phyloP scores from a whole-genome alignment of 2,113 vertebrate species.

The Pampusana beccarii region DNA sequence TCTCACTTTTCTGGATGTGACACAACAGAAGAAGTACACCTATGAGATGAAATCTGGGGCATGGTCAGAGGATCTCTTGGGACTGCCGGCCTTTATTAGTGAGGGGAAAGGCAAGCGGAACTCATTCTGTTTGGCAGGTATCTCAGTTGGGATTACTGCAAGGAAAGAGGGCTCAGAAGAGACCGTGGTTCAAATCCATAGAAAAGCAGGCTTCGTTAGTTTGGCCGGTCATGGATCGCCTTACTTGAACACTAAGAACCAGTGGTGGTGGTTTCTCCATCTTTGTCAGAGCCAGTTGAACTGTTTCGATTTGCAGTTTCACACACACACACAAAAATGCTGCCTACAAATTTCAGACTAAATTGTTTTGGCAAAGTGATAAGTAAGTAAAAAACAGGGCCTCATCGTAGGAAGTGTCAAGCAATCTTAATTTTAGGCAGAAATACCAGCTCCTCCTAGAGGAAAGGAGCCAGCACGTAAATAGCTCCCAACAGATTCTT shows the following conservation, averaged over 20 bases:
- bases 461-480: conserved; percentile 50
- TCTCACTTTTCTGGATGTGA: neutral
- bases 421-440: conserved; percentile 66
- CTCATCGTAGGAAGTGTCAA: conserved; percentile 67
- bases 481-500: conserved; percentile 62
- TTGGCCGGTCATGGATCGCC: neutral
- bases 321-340: neutral
- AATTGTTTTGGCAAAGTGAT: conserved; percentile 54
- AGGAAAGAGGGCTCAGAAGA: neutral
- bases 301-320: conserved; percentile 21
- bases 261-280: neutral
- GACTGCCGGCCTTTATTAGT: neutral
- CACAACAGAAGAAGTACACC: neutral
- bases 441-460: conserved; percentile 69
- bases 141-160: neutral
- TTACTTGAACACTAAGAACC: neutral
- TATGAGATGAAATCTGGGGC: neutral
- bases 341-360: conserved; percentile 48
- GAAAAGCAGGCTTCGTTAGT: neutral
- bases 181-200: neutral
- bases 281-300: neutral
- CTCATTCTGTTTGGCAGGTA: neutral
- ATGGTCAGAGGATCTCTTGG: neutral
- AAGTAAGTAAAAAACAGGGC: conserved; percentile 60
- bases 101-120: neutral